Evolutionary conservation across 2,888 invertebrate species (phyloP).

Genomic region (Ditula angustiorana): DNA sequence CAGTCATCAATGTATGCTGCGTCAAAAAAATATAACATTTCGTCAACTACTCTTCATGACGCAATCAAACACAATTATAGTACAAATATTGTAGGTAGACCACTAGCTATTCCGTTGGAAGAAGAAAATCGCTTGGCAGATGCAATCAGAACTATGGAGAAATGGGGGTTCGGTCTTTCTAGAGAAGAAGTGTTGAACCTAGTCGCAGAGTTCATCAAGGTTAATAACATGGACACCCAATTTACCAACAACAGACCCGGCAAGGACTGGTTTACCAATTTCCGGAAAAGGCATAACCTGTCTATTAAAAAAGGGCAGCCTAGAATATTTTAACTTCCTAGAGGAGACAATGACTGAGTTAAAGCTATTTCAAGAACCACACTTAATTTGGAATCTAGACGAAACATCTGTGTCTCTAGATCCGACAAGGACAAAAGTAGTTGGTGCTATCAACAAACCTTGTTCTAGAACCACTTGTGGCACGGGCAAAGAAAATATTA

Average conservation of each 20-base stretch:
- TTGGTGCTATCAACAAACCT: conserved; percentile 38
- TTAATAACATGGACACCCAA: not conserved
- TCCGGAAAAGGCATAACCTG: conserved; percentile 3
- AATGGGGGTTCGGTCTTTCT: conserved; percentile 15
- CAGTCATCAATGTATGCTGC: conserved; percentile 15
- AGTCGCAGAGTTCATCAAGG: not conserved
- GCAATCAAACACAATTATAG: conserved; percentile 4
- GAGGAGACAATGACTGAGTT: conserved; percentile 27
- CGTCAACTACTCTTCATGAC: conserved; percentile 9
- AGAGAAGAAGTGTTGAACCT: conserved; percentile 3
- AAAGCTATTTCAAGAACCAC: conserved; percentile 27
- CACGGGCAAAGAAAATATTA: conserved; percentile 42
- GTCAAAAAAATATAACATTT: conserved; percentile 2
- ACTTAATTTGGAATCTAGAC: conserved; percentile 46
- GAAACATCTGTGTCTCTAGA: conserved; percentile 46
- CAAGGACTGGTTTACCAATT: conserved; percentile 1
- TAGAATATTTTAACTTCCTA: conserved; percentile 31
- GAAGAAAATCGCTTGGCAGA: conserved; percentile 15
- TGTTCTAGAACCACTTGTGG: conserved; percentile 43
- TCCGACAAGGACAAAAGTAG: conserved; percentile 48
- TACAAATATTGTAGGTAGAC: conserved; percentile 12
- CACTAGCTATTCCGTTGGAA: conserved; percentile 9
- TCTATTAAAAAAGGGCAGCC: conserved; percentile 14
- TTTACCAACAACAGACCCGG: not conserved
- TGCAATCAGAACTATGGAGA: conserved; percentile 4